Evolutionary conservation across 2,797 vertebrate genomes (phyloP).

Genomic region (Cyprinella venusta): DNA sequence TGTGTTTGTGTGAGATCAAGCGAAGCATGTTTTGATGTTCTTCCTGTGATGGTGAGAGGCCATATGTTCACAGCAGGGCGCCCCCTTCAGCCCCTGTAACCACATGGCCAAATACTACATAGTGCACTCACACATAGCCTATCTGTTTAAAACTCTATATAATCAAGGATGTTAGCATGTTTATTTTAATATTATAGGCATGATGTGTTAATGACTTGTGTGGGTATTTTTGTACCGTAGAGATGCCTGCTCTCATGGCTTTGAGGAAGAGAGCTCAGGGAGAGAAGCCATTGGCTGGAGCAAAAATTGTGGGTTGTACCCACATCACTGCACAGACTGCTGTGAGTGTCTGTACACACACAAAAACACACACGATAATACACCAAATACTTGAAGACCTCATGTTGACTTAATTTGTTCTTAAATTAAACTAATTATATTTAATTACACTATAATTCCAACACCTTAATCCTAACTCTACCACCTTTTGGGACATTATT

Average conservation of each 20-base stretch:
- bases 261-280: conserved; percentile 97
- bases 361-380: background rate
- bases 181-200: background rate
- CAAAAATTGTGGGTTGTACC: conserved; percentile 98
- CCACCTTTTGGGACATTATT: background rate
- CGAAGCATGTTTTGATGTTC: conserved; percentile 2
- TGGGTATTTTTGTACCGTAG: conserved; percentile 69
- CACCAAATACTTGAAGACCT: background rate
- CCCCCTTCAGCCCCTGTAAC: conserved; percentile 11
- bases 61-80: conserved; percentile 63
- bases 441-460: background rate
- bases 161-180: background rate
- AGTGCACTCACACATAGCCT: conserved; percentile 17
- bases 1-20: conserved; percentile 37
- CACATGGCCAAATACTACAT: conserved; percentile 40
- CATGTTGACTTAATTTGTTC: background rate
- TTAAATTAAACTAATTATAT: background rate
- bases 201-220: conserved; percentile 1
- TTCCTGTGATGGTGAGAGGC: conserved; percentile 52
- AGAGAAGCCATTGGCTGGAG: conserved; percentile 95
- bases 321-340: conserved; percentile 98
- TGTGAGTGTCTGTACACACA: conserved; percentile 76
- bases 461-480: background rate
- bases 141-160: background rate
- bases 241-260: conserved; percentile 98